Conservation (phyloP, 2,113 vertebrate species). For the Chaenocephalus aceratus region DNA sequence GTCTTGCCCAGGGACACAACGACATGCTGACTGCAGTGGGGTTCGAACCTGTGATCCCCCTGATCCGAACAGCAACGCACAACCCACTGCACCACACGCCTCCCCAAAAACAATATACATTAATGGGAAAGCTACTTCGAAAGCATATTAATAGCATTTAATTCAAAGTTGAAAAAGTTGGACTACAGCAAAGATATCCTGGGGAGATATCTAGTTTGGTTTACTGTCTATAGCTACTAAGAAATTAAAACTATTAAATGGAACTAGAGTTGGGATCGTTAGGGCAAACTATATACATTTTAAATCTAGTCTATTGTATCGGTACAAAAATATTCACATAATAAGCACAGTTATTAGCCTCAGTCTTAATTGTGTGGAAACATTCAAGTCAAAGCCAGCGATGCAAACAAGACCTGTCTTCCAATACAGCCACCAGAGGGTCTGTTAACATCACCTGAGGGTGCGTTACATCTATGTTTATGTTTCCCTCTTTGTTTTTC, state of each 20-base stretch:
- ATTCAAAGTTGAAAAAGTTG: too few relatives aligned
- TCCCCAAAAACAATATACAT: too few relatives aligned
- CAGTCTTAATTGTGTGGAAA: neutral
- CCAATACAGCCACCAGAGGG: neutral
- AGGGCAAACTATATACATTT: neutral
- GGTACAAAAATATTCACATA: neutral
- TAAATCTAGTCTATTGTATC: neutral
- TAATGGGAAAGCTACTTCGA: too few relatives aligned
- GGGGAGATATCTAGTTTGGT: too few relatives aligned
- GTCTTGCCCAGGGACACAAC: too few relatives aligned
- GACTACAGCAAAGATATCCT: too few relatives aligned
- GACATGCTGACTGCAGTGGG: too few relatives aligned
- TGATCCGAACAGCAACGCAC: too few relatives aligned
- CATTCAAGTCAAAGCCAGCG: neutral
- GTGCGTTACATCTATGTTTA: neutral
- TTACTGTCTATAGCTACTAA: too few relatives aligned
- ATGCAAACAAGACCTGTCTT: constrained; percentile 3
- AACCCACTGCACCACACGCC: too few relatives aligned
- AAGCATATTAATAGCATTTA: too few relatives aligned
- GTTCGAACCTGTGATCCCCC: too few relatives aligned
- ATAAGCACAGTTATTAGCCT: neutral
- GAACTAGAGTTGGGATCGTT: neutral
- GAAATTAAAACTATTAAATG: neutral
- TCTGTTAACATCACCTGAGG: constrained; percentile 1
- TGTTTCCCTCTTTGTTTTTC: neutral